Base-by-base conservation (phyloP, 2,797 vertebrate genomes). In the Discoglossus pictus region DNA sequence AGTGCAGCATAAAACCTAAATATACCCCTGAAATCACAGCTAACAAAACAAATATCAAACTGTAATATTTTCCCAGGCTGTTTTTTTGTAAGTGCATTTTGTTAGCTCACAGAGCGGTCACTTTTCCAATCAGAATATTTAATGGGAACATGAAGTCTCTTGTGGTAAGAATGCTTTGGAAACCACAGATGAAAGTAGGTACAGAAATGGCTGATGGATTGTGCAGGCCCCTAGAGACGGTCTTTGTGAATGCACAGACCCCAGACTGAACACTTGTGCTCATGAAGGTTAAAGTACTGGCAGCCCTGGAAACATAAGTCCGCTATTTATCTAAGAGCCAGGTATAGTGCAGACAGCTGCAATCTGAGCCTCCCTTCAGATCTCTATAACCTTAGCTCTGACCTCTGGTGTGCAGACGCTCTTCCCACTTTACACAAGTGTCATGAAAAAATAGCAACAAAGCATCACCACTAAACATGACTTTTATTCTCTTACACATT, bases 281-380 rank as follows among this genome's bases (percentile, higher is more conserved):
- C 63, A 31, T 69, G 55, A 78, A 76, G 79, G 73, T 77, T 75
- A 80, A 77, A 77, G 68, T 76, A 76, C 75, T 76, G 51, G 56
- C 6, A 77, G 73, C 65, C n/a, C 65, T 68, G 76, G 75, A 79
- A 82, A 81, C 68, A 55, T 12, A 67, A 77, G 76, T 46, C 64
- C 53, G 61, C 69, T 76, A 66, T 83, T 83, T 74, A 77, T 79
- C 68, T 73, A 66, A 53, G 67, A 76, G 35, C 25, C 61, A 80
- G 74, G 68, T 23, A 72, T 63, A 73, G 72, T 55, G 69, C 75
- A 73, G 74, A 55, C 75, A 79, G 77, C 73, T 78, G 76, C 65
- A 74, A 73, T 73, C 7, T 3, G 55, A 79, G 60, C 61, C 58
- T 68, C 68, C 46, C 24, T 31, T 42, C 2, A 35, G 69, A 6